These are phyloP conservation scores for Coregonus ussuriensis DNA, from an alignment of 2,797 vertebrate species.

Conservation along the genomic window DNA sequence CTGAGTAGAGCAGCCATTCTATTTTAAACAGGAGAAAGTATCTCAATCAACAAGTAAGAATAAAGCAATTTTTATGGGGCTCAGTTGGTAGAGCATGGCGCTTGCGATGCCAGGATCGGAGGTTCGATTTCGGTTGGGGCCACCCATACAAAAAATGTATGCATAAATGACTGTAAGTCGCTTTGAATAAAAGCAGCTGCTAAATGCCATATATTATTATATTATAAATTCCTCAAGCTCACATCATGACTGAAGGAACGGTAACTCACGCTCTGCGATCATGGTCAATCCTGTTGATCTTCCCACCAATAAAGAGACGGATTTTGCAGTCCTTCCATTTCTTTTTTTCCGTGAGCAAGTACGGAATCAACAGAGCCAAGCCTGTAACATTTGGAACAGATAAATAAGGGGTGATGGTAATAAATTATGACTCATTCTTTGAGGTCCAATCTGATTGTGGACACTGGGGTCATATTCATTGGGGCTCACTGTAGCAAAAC, in stretches of 20 bases:
- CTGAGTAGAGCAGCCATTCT: constrained; percentile 97
- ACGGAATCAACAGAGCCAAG: constrained; percentile 93
- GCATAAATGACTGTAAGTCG: not conserved
- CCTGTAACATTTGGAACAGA: constrained; percentile 67
- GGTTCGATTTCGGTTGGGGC: not conserved
- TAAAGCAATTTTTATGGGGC: not conserved
- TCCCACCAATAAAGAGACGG: constrained; percentile 97
- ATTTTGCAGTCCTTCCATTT: constrained; percentile 97
- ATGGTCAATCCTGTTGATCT: constrained; percentile 97
- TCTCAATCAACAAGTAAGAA: not conserved
- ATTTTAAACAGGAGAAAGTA: constrained; percentile 5
- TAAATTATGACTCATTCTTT: too few relatives aligned
- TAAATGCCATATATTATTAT: not conserved
- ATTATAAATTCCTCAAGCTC: not conserved
- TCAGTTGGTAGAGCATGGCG: not conserved
- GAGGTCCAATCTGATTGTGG: not conserved
- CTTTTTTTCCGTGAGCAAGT: constrained; percentile 93
- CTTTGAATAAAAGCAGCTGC: not conserved
- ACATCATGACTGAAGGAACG: not conserved
- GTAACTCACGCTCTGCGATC: constrained; percentile 93
- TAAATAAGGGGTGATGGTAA: not conserved
- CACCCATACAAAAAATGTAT: not conserved
- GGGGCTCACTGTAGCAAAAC: too few relatives aligned
- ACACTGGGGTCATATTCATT: not conserved
- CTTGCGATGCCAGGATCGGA: not conserved